A percentile compares a stretch with the other conserved stretches of the same genome.
Conservation (phyloP, 2,888 invertebrate genomes). For the Arge pagana region DNA sequence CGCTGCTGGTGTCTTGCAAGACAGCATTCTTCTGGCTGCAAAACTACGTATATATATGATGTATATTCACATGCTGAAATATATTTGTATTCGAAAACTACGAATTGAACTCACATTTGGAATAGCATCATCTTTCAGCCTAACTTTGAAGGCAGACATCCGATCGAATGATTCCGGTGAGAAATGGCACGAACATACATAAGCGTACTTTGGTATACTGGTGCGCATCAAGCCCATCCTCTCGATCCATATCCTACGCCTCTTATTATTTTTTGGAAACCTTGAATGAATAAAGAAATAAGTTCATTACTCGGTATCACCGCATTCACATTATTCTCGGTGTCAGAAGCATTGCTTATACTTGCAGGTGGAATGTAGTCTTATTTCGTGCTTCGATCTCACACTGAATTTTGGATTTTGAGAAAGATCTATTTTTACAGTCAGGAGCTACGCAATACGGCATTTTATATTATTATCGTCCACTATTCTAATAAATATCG, state of each 20-base stretch:
- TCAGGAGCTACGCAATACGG: conserved; percentile 5
- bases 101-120: neutral
- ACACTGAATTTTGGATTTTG: conserved; percentile 4
- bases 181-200: too few relatives aligned
- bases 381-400: conserved; percentile 10
- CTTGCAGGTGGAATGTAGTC: conserved; percentile 9
- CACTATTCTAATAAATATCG: conserved; percentile 1
- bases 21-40: neutral
- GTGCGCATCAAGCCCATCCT: conserved; percentile 4
- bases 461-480: conserved; percentile 1
- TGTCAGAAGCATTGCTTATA: conserved; percentile 3
- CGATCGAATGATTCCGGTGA: neutral
- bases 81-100: neutral
- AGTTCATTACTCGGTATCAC: conserved; percentile 9
- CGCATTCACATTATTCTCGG: conserved; percentile 6
- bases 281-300: conserved; percentile 7
- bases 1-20: neutral
- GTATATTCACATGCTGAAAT: neutral
- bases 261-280: conserved; percentile 8
- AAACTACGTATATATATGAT: neutral
- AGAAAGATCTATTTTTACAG: conserved; percentile 6
- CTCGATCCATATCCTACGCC: conserved; percentile 8
- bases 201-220: conserved; percentile 9
- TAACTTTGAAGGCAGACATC: neutral
- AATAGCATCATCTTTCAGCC: neutral